These are phyloP conservation scores for Acleris laterana DNA, from an alignment of 2,888 invertebrate species.

Conservation along the genomic window DNA sequence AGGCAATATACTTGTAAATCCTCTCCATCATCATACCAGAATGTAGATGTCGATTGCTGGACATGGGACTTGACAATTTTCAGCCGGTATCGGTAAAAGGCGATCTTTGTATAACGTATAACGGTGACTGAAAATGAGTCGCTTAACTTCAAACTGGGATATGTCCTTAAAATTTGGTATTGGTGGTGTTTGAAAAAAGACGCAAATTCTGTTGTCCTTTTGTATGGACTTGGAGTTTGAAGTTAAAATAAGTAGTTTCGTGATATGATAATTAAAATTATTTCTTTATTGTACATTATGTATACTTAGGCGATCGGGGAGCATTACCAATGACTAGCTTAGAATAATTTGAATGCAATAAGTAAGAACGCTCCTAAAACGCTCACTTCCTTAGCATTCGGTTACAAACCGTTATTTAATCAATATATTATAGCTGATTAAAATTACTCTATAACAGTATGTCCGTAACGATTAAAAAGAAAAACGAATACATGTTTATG, in stretches of 20 bases:
- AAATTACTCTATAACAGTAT: background rate
- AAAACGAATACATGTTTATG: too few relatives aligned
- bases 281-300: background rate
- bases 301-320: slow-evolving; percentile 3
- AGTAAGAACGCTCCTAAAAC: slow-evolving; percentile 7
- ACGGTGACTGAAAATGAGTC: too few relatives aligned
- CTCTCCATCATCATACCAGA: too few relatives aligned
- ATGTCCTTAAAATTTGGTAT: too few relatives aligned
- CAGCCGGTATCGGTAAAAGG: background rate
- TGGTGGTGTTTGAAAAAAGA: too few relatives aligned
- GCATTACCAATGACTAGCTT: slow-evolving; percentile 21
- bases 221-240: too few relatives aligned
- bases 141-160: too few relatives aligned
- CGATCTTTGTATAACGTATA: background rate
- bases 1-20: too few relatives aligned
- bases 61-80: too few relatives aligned
- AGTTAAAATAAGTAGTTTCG: too few relatives aligned
- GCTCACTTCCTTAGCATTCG: slow-evolving; percentile 19
- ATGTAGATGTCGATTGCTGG: too few relatives aligned
- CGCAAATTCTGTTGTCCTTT: too few relatives aligned
- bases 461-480: background rate
- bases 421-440: background rate
- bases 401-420: slow-evolving; percentile 25
- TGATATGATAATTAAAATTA: background rate
- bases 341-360: slow-evolving; percentile 26